Base-by-base conservation (phyloP, 2,888 invertebrate genomes). In the Villa cingulata region DNA sequence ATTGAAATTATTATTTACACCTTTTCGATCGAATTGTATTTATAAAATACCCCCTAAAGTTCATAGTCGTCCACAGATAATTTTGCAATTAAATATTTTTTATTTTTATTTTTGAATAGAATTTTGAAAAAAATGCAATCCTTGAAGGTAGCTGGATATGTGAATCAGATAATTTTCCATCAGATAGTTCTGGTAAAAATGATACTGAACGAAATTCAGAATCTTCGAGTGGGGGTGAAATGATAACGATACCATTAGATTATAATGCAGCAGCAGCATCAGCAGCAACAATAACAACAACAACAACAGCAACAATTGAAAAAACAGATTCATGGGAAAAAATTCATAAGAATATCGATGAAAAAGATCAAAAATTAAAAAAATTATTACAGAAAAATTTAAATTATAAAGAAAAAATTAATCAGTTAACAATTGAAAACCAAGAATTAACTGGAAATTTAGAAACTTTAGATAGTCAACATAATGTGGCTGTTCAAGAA, bases 381-480 rank as follows among this genome's bases (percentile, higher is more conserved):
- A 54, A 61, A 48, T 58, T 74, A 4, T 71, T 70, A 56, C 67
- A 56, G 43, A 61, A 70, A 41, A 74, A 75, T 55, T 66, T 71
- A 45, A 66, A 71, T 43, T 69, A 75, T 48, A 64, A 66, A 15
- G 59, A 57, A n/a, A 71, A 75, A 58, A 68, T 72, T 10, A 67
- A 68, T 53, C 61, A 59, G 37, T 60, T 77, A 47, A 57, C 69
- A 17, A 55, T 59, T 20, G 72, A 71, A 57, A 68, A 76, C 42
- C 66, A 59, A 19, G 70, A 74, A 49, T 63, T 72, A 51, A 74
- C 74, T 55, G 64, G 60, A 48, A 72, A 73, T 52, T 62, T 87
- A 46, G 83, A 83, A 56, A 83, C 84, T 59, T 65, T 87, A 55
- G 86, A 87, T 59, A 73, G 65, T 41, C 83, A 86, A 63, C 83